Percentiles rank a stretch among this genome's conserved stretches.
These are phyloP conservation scores for Elgaria multicarinata DNA, from an alignment of 2,113 vertebrate species.

Conservation along the genomic window DNA sequence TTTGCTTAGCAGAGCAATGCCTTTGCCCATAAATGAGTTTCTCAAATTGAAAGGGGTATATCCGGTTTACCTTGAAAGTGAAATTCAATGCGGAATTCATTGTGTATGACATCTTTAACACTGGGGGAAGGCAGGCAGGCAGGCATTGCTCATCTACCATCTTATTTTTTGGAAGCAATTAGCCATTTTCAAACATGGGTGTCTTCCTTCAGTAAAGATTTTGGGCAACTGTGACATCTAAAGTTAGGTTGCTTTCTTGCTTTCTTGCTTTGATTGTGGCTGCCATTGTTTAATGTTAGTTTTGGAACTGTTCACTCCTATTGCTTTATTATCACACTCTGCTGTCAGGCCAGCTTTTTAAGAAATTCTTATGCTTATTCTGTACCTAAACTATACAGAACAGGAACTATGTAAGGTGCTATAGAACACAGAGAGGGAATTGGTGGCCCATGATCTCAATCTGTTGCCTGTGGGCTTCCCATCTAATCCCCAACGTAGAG, in stretches of 20 bases:
- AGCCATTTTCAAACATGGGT: conserved; percentile 45
- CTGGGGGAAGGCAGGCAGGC: neutral
- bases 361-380: conserved; percentile 29
- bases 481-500: neutral
- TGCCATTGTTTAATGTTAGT: conserved; percentile 52
- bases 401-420: neutral
- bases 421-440: neutral
- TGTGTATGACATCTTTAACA: neutral
- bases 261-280: conserved; percentile 35
- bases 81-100: neutral
- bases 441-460: too few relatives aligned
- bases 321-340: conserved; percentile 17
- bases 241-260: neutral
- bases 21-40: conserved; percentile 37
- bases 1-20: conserved; percentile 43
- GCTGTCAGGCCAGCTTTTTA: conserved; percentile 57
- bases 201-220: conserved; percentile 39
- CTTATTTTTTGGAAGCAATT: conserved; percentile 46
- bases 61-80: neutral
- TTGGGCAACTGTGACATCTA: conserved; percentile 18
- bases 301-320: conserved; percentile 33
- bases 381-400: conserved; percentile 5
- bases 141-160: conserved; percentile 33
- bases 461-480: neutral
- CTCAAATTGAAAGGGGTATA: conserved; percentile 44